A percentile compares a stretch with the other conserved stretches of the same genome.
phyloP scores from a whole-genome alignment of 2,113 vertebrate species.

The Pholis gunnellus region DNA sequence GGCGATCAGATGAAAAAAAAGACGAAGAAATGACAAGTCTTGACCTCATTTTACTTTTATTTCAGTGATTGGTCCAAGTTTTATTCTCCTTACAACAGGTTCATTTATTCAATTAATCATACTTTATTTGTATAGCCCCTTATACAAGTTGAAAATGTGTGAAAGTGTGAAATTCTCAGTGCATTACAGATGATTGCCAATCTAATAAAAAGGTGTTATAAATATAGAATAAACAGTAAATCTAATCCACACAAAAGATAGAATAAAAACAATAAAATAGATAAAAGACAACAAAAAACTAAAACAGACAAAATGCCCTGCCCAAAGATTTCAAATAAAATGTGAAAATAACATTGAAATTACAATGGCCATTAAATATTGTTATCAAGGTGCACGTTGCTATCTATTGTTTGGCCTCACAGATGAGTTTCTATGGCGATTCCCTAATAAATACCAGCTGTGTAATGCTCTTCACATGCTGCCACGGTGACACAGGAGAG shows the following conservation, averaged over 20 bases:
- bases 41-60: neutral
- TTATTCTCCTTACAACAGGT: neutral
- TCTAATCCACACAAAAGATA: neutral
- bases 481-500: no score
- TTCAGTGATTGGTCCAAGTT: neutral
- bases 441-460: neutral
- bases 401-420: neutral
- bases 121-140: no score
- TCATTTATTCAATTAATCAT: neutral
- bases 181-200: no score
- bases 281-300: neutral
- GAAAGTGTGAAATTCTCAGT: neutral
- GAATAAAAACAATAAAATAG: neutral
- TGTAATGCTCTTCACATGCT: neutral
- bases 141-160: no score
- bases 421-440: neutral
- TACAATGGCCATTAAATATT: neutral
- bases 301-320: neutral
- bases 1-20: neutral
- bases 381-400: neutral
- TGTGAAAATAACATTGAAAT: neutral
- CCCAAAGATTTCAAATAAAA: neutral
- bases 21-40: neutral
- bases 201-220: neutral
- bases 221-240: neutral